phyloP scores from a whole-genome alignment of 1,140 invertebrate genomes.

The Thalassaphorura encarpata region DNA sequence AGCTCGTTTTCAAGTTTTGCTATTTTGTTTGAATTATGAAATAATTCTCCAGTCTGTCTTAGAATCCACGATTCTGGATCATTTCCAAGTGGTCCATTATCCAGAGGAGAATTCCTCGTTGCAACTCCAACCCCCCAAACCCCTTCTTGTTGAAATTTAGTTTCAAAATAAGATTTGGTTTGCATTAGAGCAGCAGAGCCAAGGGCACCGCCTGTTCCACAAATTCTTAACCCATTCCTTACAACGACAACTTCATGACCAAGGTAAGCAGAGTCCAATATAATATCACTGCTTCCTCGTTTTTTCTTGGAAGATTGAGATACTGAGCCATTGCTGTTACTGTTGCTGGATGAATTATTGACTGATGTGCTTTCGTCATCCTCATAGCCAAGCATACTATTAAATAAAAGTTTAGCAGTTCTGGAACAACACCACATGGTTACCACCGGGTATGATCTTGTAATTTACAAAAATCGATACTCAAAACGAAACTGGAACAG shows the following conservation, averaged over 20 bases:
- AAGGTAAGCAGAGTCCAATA: constrained; percentile 39
- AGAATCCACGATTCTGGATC: constrained; percentile 86
- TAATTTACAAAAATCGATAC: neutral
- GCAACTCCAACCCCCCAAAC: constrained; percentile 89
- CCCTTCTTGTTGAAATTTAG: constrained; percentile 92
- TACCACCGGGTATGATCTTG: neutral
- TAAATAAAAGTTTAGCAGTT: constrained; percentile 24
- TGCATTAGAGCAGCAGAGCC: constrained; percentile 88
- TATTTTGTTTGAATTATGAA: constrained; percentile 50
- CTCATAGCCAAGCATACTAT: constrained; percentile 21
- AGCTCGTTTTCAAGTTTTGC: constrained; percentile 47
- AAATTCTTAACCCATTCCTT: constrained; percentile 89
- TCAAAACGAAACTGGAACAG: neutral
- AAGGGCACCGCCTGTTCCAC: constrained; percentile 86
- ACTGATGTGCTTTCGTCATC: neutral
- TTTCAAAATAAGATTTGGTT: constrained; percentile 98
- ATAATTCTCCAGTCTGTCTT: constrained; percentile 74
- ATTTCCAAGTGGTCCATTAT: constrained; percentile 36
- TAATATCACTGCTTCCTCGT: constrained; percentile 15
- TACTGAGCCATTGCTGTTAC: neutral
- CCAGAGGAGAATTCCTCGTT: constrained; percentile 74
- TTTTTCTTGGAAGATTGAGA: neutral
- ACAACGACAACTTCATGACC: constrained; percentile 97
- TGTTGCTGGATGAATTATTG: neutral
- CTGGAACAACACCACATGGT: constrained; percentile 25